phyloP scores from a whole-genome alignment of 1,140 invertebrate genomes.

The Drosophila subpulchrella region DNA sequence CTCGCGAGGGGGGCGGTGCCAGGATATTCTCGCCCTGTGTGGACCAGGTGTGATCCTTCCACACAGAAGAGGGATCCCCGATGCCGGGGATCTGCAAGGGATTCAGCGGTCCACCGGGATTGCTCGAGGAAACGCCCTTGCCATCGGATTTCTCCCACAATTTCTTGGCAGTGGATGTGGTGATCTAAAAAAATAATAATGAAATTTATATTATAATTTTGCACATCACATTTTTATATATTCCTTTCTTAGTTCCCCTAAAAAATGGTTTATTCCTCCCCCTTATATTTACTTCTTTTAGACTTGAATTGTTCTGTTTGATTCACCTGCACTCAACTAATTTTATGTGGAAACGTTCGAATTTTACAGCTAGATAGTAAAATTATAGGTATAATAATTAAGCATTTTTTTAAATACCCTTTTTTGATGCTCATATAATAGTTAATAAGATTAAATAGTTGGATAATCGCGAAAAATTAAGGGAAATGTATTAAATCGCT shows the following conservation, averaged over 20 bases:
- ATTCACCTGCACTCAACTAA: too few species aligned
- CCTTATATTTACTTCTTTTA: too few species aligned
- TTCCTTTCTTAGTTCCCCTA: background rate
- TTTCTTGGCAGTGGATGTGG: constrained; percentile 84
- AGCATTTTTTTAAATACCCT: too few species aligned
- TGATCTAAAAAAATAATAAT: constrained; percentile 65
- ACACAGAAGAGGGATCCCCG: constrained; percentile 78
- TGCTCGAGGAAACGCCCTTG: constrained; percentile 68
- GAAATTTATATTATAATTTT: constrained; percentile 1
- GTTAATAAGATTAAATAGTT: background rate
- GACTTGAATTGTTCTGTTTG: too few species aligned
- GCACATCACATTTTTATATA: too few species aligned
- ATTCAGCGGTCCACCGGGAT: constrained; percentile 75
- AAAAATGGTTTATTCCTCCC: too few species aligned
- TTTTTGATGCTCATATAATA: too few species aligned
- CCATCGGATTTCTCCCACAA: constrained; percentile 84
- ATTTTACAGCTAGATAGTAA: too few species aligned
- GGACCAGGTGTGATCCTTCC: constrained; percentile 84
- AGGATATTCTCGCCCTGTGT: constrained; percentile 83
- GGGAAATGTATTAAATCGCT: background rate
- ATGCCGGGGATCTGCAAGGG: constrained; percentile 83
- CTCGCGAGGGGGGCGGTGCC: constrained; percentile 72
- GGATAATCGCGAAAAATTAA: background rate
- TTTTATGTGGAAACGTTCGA: too few species aligned
- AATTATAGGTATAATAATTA: too few species aligned